Base-by-base conservation (phyloP, 2,888 invertebrate species). In the Molorchus minor region DNA sequence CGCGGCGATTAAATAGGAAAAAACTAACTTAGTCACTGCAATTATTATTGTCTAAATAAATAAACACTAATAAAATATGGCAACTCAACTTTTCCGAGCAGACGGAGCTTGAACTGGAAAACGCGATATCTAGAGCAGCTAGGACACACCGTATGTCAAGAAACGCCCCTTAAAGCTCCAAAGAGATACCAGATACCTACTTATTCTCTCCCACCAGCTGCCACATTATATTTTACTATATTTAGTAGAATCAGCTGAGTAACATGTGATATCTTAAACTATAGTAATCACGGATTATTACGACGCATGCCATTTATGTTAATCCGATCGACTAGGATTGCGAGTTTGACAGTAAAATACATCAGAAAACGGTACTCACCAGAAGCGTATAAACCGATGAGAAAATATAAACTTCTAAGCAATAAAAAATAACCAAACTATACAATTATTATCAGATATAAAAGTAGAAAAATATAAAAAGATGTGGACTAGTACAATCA, bases 391-490 rank as follows among this genome's bases (percentile, higher is more conserved):
- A 69, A 72, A 73, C 74, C 74, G 74, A 75, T 73, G 75, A 72
- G 75, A 75, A 76, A 77, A 76, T 76, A 74, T 75, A 75, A n/a
- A 72, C 71, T 76, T 75, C 75, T 73, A 76, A 74, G 72, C 74
- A 76, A 75, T 69, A 75, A 69, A 76, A 45, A 77, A 77, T 75
- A 77, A 78, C 77, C 74, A 78, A 78, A 78, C 77, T 79, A 78
- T 78, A 79, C 76, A 75, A 78, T 76, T 72, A 78, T 76, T 72
- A 52, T 52, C 21, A 77, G 75, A 77, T 78, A 79, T 79, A 79
- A 79, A 79, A 79, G 79, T 79, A 79, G 78, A 79, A 79, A 79
- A 79, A 79, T 79, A 79, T 78, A 78, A 79, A n/a, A 78, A 79
- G 75, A 75, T 77, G 78, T 77, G 77, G 79, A 79, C 79, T 78